These are phyloP conservation scores for Thecophora atra DNA, from an alignment of 2,888 invertebrate species.

Conservation along the genomic window DNA sequence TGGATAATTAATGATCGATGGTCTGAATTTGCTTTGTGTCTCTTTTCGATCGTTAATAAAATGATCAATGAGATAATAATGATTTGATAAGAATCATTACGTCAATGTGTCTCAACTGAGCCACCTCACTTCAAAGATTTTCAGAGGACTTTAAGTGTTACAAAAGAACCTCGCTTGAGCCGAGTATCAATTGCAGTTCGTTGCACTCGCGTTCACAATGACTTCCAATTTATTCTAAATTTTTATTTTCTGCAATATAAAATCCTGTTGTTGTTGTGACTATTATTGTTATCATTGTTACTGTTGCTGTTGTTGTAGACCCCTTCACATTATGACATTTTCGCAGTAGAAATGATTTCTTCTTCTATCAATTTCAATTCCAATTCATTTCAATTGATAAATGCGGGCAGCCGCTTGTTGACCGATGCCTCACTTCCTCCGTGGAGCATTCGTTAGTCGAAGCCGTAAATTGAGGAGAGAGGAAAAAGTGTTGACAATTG, in stretches of 20 bases:
- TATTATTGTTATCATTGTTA: not conserved
- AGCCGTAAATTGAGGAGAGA: not conserved
- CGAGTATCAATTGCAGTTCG: not conserved
- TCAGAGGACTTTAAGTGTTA: not conserved
- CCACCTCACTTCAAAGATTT: not conserved
- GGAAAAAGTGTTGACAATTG: not conserved
- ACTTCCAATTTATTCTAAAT: not conserved
- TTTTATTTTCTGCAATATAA: not conserved
- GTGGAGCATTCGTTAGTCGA: too few relatives aligned
- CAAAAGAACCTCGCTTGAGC: not conserved
- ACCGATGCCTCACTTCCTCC: slow-evolving; percentile 29
- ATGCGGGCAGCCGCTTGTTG: slow-evolving; percentile 41
- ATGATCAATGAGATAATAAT: too few relatives aligned
- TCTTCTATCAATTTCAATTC: slow-evolving; percentile 43
- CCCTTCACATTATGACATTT: slow-evolving; percentile 17
- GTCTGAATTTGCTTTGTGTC: not conserved
- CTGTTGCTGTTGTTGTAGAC: slow-evolving; percentile 3
- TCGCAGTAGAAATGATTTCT: slow-evolving; percentile 2
- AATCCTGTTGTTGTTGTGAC: slow-evolving; percentile 1
- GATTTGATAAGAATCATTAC: too few relatives aligned
- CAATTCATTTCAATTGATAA: slow-evolving; percentile 40
- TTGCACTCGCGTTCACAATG: slow-evolving; percentile 1
- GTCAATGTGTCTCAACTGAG: too few relatives aligned
- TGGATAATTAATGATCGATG: not conserved
- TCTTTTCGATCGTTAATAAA: not conserved